Evolutionary conservation across 1,140 invertebrate genomes (phyloP), one percentile per base, ranked within the genome.

Genomic region (Brachionus rubens): DNA sequence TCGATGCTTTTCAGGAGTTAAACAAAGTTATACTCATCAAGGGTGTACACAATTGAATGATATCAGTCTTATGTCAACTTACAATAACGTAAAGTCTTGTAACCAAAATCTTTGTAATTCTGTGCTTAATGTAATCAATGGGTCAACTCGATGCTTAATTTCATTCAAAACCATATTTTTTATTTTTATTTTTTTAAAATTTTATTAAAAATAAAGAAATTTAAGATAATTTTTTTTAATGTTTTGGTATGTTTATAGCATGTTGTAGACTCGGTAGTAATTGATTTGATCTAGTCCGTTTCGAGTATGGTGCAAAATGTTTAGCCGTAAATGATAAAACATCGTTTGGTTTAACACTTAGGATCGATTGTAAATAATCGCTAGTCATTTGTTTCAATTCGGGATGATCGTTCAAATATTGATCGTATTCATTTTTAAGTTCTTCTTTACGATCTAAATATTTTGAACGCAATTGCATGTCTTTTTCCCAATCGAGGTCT

Each of bases 341-440:
- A 78, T 85, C 82, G 14, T 81, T 79, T 16, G 84, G 84, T 78
- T 85, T 85, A 62, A 83, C 77, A 43, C 83, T 79, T 48, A 85
- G 79, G 77, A 85, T 62, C 65, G 83, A 83, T 78, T 85, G 84
- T 30, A 84, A 78, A 77, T 84, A 85, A 78, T 85, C 84, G 40
- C 82, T 81, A 5, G 84, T 79, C 1, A 85, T 79, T 24, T 80
- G 80, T 68, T 81, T 81, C 16, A 85, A 76, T 75, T 85, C 84
- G 26, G 83, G 84, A 78, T 85, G 83, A 52, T 81, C 78, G 21
- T 80, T 77, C 79, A 85, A 82, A 78, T 85, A 85, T 5, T 79
- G 78, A 14, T 79, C 77, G 77, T 84, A 82, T 72, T 84, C 83
- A 41, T 79, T 80, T 56, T 82, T 82, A 12, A 85, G 68, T 77